Conservation (phyloP, 1,140 invertebrate genomes). For the Druon quercuslanigerum region DNA sequence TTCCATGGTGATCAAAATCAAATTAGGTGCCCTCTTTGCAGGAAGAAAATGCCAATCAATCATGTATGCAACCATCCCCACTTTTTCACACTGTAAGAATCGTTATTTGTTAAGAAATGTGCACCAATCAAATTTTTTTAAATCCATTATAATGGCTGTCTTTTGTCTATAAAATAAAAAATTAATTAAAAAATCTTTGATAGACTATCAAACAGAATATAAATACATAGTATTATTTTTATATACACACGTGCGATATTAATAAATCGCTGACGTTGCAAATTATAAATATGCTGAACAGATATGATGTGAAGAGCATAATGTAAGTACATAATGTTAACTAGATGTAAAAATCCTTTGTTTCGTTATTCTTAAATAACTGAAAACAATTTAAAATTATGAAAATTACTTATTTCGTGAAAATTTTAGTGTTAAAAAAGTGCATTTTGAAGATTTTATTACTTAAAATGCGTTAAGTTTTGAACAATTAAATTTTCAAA, state of each 20-base stretch:
- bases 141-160: neutral
- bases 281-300: slow-evolving; percentile 61
- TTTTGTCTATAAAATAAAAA: neutral
- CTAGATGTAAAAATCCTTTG: too few species aligned
- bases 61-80: slow-evolving; percentile 47
- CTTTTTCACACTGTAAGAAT: slow-evolving; percentile 35
- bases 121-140: neutral
- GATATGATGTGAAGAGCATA: slow-evolving; percentile 53
- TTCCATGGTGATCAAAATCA: slow-evolving; percentile 58
- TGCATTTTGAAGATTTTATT: too few species aligned
- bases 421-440: too few species aligned
- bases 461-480: too few species aligned
- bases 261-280: slow-evolving; percentile 58
- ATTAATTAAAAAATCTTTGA: too few species aligned
- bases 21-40: slow-evolving; percentile 35
- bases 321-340: slow-evolving; percentile 39
- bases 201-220: too few species aligned
- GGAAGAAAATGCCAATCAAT: slow-evolving; percentile 59
- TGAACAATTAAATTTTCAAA: too few species aligned
- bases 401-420: too few species aligned
- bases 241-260: slow-evolving; percentile 46
- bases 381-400: too few species aligned
- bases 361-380: too few species aligned
- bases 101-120: too few species aligned
- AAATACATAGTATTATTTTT: too few species aligned